Base-by-base conservation (phyloP, 2,113 vertebrate genomes). In the Camelus bactrianus region DNA sequence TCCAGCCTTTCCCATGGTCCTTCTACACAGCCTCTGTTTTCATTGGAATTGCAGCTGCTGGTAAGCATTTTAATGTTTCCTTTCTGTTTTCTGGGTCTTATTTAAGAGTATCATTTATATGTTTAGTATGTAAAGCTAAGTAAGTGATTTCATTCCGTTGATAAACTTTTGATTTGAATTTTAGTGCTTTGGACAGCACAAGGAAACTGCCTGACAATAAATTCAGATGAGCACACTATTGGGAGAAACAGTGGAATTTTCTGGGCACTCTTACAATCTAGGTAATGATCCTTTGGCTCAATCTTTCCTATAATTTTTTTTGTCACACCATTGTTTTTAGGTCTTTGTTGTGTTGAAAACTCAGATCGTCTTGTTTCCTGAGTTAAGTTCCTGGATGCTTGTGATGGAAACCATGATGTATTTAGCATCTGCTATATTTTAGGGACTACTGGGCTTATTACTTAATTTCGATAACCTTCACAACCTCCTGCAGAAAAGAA, bases 131-230 rank as follows among this genome's bases (percentile, higher is more conserved):
- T 17, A 30, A 77, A 54, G 30, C 32, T 83, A n/a, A 91, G 83
- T 28, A n/a, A 91, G 83, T 28, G 50, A 73, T 67, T 94, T 91
- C 67, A 20, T 76, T 19, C 79, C 77, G 81, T 28, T 91, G 80
- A 94, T 30, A 69, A 83, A 67, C 93, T 32, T 97, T 92, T 60
- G 93, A 0, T 96, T 60, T 97, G 79, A 85, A 35, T 98, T 89
- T 50, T 70, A 99, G 99, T 99, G 7, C 98, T 99, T n/a, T 99
- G 99, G 99, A 99, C 99, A 3, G 99, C 99, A 15, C 99, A 99
- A 97, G 99, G 99, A 90, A 99, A 99, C 76, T 99, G 99, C 64
- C 98, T 99, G 73, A 99, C 99, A 58, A 98, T 99, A 96, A 99
- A 99, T 98, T 99, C 99, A 64, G 98, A 99, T 54, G 99, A 99